Evolutionary conservation across 1,140 invertebrate genomes (phyloP).

Genomic region (Macrobrachium nipponense): DNA sequence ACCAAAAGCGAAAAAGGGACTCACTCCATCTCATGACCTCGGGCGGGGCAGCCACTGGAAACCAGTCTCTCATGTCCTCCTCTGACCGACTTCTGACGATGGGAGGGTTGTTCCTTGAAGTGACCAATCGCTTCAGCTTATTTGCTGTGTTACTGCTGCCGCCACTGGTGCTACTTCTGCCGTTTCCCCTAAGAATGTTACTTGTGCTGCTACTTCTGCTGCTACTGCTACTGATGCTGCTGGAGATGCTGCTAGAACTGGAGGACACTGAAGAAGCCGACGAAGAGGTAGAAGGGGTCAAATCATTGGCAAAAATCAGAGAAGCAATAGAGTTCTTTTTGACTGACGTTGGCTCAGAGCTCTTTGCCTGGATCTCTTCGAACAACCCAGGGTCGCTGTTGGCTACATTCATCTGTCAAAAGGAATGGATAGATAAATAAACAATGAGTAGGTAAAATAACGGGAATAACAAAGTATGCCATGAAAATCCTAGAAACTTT

Average conservation of each 20-base stretch:
- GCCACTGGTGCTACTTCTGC: not conserved
- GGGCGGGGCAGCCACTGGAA: slow-evolving; percentile 14
- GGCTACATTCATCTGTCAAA: slow-evolving; percentile 44
- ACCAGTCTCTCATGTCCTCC: slow-evolving; percentile 32
- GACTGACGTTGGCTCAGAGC: not conserved
- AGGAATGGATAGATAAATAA: not conserved
- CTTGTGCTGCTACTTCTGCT: not conserved
- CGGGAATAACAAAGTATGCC: not conserved
- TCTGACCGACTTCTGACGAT: slow-evolving; percentile 16
- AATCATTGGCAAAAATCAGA: slow-evolving; percentile 18
- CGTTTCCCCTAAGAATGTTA: not conserved
- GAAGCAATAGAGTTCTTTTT: slow-evolving; percentile 35
- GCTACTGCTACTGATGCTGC: not conserved
- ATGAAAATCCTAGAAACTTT: no score
- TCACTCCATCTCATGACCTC: slow-evolving; percentile 42
- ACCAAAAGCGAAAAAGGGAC: not conserved
- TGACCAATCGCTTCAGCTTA: slow-evolving; percentile 8
- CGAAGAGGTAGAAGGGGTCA: not conserved
- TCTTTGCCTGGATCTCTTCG: not conserved
- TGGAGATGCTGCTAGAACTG: not conserved
- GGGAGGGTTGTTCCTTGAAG: not conserved
- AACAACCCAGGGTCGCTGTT: slow-evolving; percentile 6
- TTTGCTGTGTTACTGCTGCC: not conserved
- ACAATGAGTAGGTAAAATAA: no score
- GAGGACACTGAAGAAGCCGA: not conserved